Conservation (phyloP, 2,888 invertebrate species). For the Sepiola atlantica region DNA sequence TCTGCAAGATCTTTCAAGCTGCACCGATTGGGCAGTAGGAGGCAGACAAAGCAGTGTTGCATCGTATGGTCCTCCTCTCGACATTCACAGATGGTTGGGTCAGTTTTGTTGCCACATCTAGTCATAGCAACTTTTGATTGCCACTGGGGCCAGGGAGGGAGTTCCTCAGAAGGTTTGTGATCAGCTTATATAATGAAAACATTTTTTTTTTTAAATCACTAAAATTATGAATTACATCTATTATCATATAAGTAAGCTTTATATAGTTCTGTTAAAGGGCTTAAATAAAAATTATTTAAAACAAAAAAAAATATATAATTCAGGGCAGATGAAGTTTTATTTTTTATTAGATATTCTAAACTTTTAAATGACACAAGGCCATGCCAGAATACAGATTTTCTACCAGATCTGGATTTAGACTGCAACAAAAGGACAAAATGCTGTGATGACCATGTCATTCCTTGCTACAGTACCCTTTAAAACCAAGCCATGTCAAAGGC, state of each 20-base stretch:
- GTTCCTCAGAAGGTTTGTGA: neutral
- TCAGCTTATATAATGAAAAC: neutral
- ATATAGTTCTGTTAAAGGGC: neutral
- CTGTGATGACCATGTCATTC: too few species aligned
- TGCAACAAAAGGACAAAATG: too few species aligned
- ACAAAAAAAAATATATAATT: neutral
- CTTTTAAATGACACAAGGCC: neutral
- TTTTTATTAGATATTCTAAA: neutral
- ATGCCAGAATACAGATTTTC: neutral
- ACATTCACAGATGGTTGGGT: too few species aligned
- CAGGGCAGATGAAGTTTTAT: neutral
- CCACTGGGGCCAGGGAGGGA: too few species aligned
- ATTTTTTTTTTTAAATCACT: neutral
- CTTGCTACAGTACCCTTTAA: too few species aligned
- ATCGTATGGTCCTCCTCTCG: too few species aligned
- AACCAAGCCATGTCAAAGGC: too few species aligned
- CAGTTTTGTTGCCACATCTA: too few species aligned
- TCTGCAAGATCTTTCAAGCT: too few species aligned
- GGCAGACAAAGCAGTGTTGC: too few species aligned
- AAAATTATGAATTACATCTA: neutral
- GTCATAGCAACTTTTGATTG: too few species aligned
- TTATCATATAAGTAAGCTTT: neutral
- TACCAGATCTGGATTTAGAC: neutral
- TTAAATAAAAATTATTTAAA: neutral
- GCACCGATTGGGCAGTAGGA: too few species aligned